phyloP scores from a whole-genome alignment of 2,888 invertebrate species.

The Pemphredon lugubris region DNA sequence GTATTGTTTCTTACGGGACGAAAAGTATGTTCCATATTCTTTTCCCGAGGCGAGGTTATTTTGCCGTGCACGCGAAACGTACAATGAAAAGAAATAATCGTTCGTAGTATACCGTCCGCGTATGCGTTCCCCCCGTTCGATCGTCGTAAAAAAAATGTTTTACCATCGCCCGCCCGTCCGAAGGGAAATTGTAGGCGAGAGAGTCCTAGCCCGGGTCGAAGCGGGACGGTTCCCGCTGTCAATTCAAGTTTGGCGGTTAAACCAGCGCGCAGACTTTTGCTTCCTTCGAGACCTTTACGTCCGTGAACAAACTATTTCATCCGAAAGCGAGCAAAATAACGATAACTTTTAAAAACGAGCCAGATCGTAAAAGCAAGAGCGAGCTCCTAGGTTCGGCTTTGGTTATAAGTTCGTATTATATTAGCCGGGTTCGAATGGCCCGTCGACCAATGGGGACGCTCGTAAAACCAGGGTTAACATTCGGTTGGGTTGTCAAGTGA shows the following conservation, averaged over 20 bases:
- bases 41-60: too few relatives aligned
- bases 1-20: background rate
- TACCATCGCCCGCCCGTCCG: slow-evolving; percentile 16
- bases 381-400: slow-evolving; percentile 79
- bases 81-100: slow-evolving; percentile 33
- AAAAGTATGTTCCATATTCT: too few relatives aligned
- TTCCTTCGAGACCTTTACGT: slow-evolving; percentile 57
- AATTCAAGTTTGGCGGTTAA: slow-evolving; percentile 52
- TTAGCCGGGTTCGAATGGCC: slow-evolving; percentile 77
- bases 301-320: slow-evolving; percentile 74
- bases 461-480: slow-evolving; percentile 80
- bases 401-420: slow-evolving; percentile 81
- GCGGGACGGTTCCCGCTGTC: slow-evolving; percentile 17
- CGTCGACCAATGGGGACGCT: slow-evolving; percentile 75
- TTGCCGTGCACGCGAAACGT: too few relatives aligned
- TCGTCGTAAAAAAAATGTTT: slow-evolving; percentile 38
- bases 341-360: slow-evolving; percentile 79
- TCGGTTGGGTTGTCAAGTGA: slow-evolving; percentile 80
- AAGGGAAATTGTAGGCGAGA: slow-evolving; percentile 24
- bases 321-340: slow-evolving; percentile 77
- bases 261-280: slow-evolving; percentile 35
- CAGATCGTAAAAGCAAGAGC: slow-evolving; percentile 76
- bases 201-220: background rate
- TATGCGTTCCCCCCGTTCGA: background rate
- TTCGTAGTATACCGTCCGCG: background rate